Evolutionary conservation across 2,113 vertebrate genomes (phyloP).

Genomic region (Coracopsis vasa): DNA sequence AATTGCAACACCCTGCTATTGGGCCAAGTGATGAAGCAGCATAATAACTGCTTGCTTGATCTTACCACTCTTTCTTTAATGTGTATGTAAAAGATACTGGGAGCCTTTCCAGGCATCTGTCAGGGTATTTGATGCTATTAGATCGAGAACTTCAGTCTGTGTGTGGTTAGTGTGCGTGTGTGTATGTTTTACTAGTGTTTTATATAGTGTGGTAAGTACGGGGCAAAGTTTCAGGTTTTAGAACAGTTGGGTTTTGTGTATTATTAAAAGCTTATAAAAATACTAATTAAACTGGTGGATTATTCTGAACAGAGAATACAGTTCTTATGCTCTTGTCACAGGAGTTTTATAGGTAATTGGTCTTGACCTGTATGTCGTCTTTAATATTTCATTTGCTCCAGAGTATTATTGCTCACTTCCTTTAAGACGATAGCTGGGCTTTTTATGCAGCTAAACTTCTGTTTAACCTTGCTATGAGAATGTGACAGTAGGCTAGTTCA

Average conservation of each 20-base stretch:
- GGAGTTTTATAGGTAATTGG: slow-evolving; percentile 70
- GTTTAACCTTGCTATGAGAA: slow-evolving; percentile 79
- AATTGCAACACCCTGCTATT: slow-evolving; percentile 51
- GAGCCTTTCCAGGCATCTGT: slow-evolving; percentile 50
- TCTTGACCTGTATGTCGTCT: slow-evolving; percentile 66
- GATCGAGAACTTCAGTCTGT: neutral
- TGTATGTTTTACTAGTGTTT: neutral
- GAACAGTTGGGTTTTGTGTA: slow-evolving; percentile 47
- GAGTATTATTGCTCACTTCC: slow-evolving; percentile 73
- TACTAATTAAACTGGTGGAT: slow-evolving; percentile 32
- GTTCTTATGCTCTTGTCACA: slow-evolving; percentile 53
- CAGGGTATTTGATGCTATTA: slow-evolving; percentile 15
- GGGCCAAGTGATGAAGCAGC: slow-evolving; percentile 45
- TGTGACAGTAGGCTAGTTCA: slow-evolving; percentile 79
- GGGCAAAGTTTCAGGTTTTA: slow-evolving; percentile 33
- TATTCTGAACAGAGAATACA: slow-evolving; percentile 15
- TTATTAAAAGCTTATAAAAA: slow-evolving; percentile 29
- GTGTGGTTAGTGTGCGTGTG: neutral
- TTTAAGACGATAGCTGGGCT: slow-evolving; percentile 50
- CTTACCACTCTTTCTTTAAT: slow-evolving; percentile 30
- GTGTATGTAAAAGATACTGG: neutral
- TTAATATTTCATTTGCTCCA: slow-evolving; percentile 67
- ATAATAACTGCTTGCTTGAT: slow-evolving; percentile 39
- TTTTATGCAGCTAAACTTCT: slow-evolving; percentile 75
- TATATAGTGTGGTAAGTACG: neutral